Evolutionary conservation across 2,797 vertebrate genomes (phyloP), one percentile per base, ranked within the genome.

Genomic region (Propithecus perrieri): DNA sequence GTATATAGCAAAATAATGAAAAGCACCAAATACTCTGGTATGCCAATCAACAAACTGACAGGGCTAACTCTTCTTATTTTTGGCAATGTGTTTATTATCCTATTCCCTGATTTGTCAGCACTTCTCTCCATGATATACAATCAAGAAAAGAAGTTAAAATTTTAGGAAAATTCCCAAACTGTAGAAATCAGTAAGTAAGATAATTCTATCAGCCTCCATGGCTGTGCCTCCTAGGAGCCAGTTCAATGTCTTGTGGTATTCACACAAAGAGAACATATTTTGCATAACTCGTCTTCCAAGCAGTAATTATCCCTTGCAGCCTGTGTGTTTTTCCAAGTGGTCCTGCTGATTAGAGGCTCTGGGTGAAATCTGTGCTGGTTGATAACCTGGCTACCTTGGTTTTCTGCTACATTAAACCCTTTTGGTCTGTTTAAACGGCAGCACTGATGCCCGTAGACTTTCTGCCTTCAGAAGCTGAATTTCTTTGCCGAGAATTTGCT

Each of bases 281-380:
- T 98, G 97, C 98, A 98, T 98, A 98, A 98, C 96, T 97, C 97
- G 97, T 97, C 98, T 98, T 98, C 97, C 94, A 97, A 98, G 96
- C 89, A 94, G 80, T 0, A 97, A 97, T 98, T 98, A 98, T 97
- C 95, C 97, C 96, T 98, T 96, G 97, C 94, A 98, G 98, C 93
- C 96, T 97, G 89, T 97, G 97, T 98, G 97, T 97, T 97, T 98
- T 98, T 94, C 95, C 96, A 97, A 97, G 97, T 92, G 97, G 92
- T 97, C 98, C 98, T 98, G 97, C 98, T 98, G 98, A 95, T 98
- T 98, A 90, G 94, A 97, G 76, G 96, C 98, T 97, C 69, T 85
- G 8, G 90, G 97, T 97, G 97, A 98, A 98, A 97, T 98, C 98
- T 98, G 98, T 97, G 98, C 95, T 67, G 59, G 50, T 91, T 96